A percentile compares a stretch with the other conserved stretches of the same genome.
phyloP scores from a whole-genome alignment of 2,888 invertebrate genomes.

The Lithophane semibrunnea region DNA sequence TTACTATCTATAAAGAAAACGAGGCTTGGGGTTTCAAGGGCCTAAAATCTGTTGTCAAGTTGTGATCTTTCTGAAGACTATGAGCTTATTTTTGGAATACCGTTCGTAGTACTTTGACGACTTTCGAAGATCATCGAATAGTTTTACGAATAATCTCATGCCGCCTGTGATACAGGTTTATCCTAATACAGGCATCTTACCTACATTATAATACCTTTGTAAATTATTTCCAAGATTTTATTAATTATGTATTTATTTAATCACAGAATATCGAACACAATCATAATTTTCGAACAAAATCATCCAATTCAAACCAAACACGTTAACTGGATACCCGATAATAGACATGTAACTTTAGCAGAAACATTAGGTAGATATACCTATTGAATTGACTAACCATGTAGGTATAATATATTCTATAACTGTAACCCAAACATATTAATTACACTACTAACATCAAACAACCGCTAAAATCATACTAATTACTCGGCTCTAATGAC shows the following conservation, averaged over 20 bases:
- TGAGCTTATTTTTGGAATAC: neutral
- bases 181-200: too few species aligned
- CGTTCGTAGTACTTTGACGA: too few species aligned
- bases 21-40: neutral
- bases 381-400: too few species aligned
- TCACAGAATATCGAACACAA: neutral
- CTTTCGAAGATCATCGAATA: neutral
- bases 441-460: conserved; percentile 8
- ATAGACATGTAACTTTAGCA: neutral
- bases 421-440: neutral
- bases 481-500: conserved; percentile 45
- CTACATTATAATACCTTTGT: too few species aligned
- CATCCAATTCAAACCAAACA: neutral
- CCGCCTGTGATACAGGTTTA: too few species aligned
- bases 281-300: neutral
- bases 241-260: too few species aligned
- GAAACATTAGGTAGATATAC: neutral
- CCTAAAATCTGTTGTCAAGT: neutral
- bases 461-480: conserved; percentile 6
- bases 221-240: too few species aligned
- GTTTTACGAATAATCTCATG: neutral
- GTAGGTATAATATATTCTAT: conserved; percentile 1
- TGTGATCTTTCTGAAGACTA: neutral
- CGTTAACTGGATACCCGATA: too few species aligned
- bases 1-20: too few species aligned